phyloP scores from a whole-genome alignment of 2,113 vertebrate species.

The Mesoclemmys tuberculata region DNA sequence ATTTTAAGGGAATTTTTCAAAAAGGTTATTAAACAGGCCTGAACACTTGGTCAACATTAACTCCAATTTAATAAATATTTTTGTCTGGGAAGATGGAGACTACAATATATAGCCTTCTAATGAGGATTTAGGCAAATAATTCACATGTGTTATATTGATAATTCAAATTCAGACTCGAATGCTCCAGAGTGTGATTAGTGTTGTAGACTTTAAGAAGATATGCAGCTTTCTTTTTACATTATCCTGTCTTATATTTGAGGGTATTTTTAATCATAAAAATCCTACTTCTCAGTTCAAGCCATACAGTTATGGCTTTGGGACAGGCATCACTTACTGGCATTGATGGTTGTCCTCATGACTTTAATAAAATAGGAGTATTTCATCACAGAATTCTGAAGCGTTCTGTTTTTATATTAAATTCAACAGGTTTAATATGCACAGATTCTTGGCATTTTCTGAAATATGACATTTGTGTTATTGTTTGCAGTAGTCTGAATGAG shows the following conservation, averaged over 20 bases:
- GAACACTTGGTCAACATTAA: constrained; percentile 60
- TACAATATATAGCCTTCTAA: not conserved
- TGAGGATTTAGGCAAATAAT: constrained; percentile 64
- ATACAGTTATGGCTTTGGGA: constrained; percentile 6
- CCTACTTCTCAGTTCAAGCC: not conserved
- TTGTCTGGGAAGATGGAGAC: constrained; percentile 4
- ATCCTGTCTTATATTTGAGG: not conserved
- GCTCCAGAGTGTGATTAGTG: constrained; percentile 35
- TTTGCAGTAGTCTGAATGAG: constrained; percentile 49
- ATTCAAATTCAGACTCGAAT: not conserved
- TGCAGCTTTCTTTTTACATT: constrained; percentile 21
- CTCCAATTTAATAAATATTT: constrained; percentile 46
- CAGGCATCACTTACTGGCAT: constrained; percentile 24
- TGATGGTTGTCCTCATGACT: not conserved
- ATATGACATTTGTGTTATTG: constrained; percentile 49
- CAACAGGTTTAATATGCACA: not conserved
- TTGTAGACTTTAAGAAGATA: not conserved
- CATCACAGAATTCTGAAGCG: constrained; percentile 15
- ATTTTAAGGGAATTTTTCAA: constrained; percentile 33
- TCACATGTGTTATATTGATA: not conserved
- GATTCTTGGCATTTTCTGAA: constrained; percentile 24
- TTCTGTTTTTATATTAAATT: constrained; percentile 3
- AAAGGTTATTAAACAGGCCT: constrained; percentile 29
- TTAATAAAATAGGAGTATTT: constrained; percentile 26
- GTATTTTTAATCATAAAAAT: constrained; percentile 30